These are phyloP conservation scores for Leptopterna dolabrata DNA, from an alignment of 2,888 invertebrate genomes.

Conservation along the genomic window DNA sequence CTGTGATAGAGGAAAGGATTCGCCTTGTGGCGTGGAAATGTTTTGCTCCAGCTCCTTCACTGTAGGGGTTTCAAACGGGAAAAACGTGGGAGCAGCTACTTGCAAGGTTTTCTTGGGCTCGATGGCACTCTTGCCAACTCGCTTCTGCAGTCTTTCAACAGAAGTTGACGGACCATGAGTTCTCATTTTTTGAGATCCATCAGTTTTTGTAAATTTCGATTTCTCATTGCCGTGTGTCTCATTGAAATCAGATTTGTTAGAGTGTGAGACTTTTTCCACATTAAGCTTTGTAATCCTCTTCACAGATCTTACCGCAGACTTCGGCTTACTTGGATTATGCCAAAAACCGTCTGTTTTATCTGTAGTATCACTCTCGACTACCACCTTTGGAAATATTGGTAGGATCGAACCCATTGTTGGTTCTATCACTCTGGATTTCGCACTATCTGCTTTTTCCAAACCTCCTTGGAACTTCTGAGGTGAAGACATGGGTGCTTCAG, in stretches of 20 bases:
- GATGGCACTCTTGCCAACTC: too few species aligned
- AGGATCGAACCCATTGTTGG: not conserved
- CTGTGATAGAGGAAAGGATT: conserved; percentile 4
- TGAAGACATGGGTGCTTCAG: not conserved
- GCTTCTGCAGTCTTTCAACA: not conserved
- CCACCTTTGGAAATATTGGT: not conserved
- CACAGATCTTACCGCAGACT: not conserved
- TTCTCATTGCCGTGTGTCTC: not conserved
- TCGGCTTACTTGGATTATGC: not conserved
- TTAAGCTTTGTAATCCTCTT: not conserved
- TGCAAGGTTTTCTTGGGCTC: not conserved
- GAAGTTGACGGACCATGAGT: not conserved
- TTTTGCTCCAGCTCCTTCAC: not conserved
- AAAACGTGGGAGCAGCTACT: not conserved
- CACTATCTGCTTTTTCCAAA: too few species aligned
- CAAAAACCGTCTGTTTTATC: not conserved
- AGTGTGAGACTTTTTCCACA: not conserved
- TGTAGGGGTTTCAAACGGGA: conserved; percentile 9
- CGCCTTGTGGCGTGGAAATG: not conserved
- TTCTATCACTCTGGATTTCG: not conserved
- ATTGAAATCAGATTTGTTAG: not conserved
- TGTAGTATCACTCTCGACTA: not conserved
- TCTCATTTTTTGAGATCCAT: not conserved
- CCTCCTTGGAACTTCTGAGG: not conserved
- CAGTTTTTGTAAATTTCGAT: not conserved